phyloP scores from a whole-genome alignment of 2,888 invertebrate species.

The Pasiphila rectangulata region DNA sequence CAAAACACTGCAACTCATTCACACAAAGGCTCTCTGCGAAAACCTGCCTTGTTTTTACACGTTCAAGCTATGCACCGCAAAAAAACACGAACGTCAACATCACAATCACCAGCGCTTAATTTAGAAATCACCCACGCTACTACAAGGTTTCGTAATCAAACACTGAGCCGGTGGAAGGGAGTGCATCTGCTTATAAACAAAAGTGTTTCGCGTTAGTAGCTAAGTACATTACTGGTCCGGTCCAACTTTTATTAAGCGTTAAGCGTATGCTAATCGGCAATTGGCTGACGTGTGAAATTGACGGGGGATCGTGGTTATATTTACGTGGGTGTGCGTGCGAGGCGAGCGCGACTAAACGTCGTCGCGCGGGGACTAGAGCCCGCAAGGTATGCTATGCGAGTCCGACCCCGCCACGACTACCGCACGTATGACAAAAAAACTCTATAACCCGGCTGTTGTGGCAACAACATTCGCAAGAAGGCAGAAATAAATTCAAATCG shows the following conservation, averaged over 20 bases:
- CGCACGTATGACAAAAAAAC: slow-evolving; percentile 39
- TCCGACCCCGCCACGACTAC: slow-evolving; percentile 47
- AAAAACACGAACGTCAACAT: slow-evolving; percentile 54
- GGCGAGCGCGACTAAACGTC: slow-evolving; percentile 51
- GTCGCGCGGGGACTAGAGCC: slow-evolving; percentile 58
- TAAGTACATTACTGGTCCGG: slow-evolving; percentile 41
- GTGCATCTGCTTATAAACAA: slow-evolving; percentile 67
- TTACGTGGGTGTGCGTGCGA: slow-evolving; percentile 32
- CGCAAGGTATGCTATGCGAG: slow-evolving; percentile 51
- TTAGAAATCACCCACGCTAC: slow-evolving; percentile 69
- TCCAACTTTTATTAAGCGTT: slow-evolving; percentile 45
- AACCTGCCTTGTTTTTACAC: slow-evolving; percentile 36
- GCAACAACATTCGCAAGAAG: slow-evolving; percentile 32
- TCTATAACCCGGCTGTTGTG: slow-evolving; percentile 30
- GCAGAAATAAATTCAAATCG: slow-evolving; percentile 37
- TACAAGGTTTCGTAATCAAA: slow-evolving; percentile 64
- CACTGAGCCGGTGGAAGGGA: slow-evolving; percentile 50
- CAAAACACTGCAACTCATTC: slow-evolving; percentile 39
- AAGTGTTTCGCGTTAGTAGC: slow-evolving; percentile 46
- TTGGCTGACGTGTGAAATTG: slow-evolving; percentile 37
- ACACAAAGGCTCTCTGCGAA: slow-evolving; percentile 33
- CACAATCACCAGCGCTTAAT: slow-evolving; percentile 58
- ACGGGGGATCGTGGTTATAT: slow-evolving; percentile 23
- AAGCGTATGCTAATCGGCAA: slow-evolving; percentile 49
- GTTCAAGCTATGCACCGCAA: slow-evolving; percentile 44